phyloP scores from a whole-genome alignment of 1,140 invertebrate genomes.

The Penaeus chinensis region DNA sequence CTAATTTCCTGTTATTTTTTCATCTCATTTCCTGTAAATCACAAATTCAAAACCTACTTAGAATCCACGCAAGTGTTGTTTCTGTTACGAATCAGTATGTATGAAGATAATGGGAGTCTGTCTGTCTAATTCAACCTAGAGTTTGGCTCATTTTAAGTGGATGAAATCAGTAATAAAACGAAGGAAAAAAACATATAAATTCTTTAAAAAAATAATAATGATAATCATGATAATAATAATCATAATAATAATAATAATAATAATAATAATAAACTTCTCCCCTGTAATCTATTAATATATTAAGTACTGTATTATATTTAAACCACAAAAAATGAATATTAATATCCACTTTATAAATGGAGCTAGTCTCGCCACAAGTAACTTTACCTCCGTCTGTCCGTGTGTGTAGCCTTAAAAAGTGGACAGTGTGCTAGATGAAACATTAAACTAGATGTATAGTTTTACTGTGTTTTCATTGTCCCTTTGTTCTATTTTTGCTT shows the following conservation, averaged over 20 bases:
- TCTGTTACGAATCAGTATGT: not conserved
- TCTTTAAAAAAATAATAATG: not conserved
- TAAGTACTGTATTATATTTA: slow-evolving; percentile 1
- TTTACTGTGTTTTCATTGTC: not conserved
- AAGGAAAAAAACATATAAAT: not conserved
- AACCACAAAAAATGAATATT: slow-evolving; percentile 11
- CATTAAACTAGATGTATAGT: slow-evolving; percentile 58
- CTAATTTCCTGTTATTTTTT: too few species aligned
- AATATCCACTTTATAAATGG: slow-evolving; percentile 40
- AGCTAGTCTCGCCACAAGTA: slow-evolving; percentile 48
- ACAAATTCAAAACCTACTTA: not conserved
- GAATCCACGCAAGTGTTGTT: not conserved
- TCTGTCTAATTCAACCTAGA: slow-evolving; percentile 9
- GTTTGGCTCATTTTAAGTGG: slow-evolving; percentile 35
- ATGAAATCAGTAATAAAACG: not conserved
- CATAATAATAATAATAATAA: not conserved
- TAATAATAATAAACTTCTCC: not conserved
- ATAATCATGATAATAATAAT: not conserved
- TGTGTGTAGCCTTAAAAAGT: slow-evolving; percentile 52
- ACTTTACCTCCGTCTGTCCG: slow-evolving; percentile 52
- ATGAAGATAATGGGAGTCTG: slow-evolving; percentile 26
- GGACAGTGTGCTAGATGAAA: slow-evolving; percentile 55
- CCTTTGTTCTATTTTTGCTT: too few species aligned
- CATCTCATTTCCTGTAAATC: not conserved
- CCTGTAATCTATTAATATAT: not conserved